A percentile compares a stretch with the other conserved stretches of the same genome.
These are phyloP conservation scores for Xestobium rufovillosum DNA, from an alignment of 2,888 invertebrate genomes.

Conservation along the genomic window DNA sequence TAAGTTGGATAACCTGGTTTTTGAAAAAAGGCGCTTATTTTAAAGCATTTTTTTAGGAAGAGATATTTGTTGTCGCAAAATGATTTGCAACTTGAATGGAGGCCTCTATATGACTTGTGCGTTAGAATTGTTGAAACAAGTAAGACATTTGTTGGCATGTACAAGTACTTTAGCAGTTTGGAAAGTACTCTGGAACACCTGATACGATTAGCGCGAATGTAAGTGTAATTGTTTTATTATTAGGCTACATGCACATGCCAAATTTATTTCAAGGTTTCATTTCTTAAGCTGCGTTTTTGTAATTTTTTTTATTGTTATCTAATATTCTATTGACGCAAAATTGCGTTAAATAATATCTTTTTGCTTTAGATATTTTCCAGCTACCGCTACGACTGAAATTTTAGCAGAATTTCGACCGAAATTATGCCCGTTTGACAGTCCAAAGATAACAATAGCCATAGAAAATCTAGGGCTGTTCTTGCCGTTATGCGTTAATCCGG, in stretches of 20 bases:
- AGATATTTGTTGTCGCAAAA: conserved; percentile 65
- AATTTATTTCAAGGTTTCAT: conserved; percentile 3
- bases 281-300: conserved; percentile 5
- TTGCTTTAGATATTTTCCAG: conserved; percentile 57
- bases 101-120: conserved; percentile 68
- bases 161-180: conserved; percentile 39
- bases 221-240: conserved; percentile 22
- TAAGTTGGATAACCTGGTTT: conserved; percentile 45
- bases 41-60: conserved; percentile 52
- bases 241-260: not conserved
- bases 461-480: conserved; percentile 67
- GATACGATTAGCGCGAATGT: conserved; percentile 36
- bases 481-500: conserved; percentile 60
- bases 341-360: conserved; percentile 14
- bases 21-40: conserved; percentile 10
- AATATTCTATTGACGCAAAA: not conserved
- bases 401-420: conserved; percentile 73
- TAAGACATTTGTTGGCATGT: conserved; percentile 53
- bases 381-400: conserved; percentile 75
- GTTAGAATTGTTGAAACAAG: conserved; percentile 51
- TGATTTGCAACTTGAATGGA: conserved; percentile 79
- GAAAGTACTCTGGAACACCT: conserved; percentile 33
- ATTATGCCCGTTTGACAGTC: conserved; percentile 64
- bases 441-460: conserved; percentile 47
- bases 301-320: not conserved